A percentile compares a stretch with the other conserved stretches of the same genome.
phyloP scores from a whole-genome alignment of 2,888 invertebrate genomes.

The Scaptomyza flava region DNA sequence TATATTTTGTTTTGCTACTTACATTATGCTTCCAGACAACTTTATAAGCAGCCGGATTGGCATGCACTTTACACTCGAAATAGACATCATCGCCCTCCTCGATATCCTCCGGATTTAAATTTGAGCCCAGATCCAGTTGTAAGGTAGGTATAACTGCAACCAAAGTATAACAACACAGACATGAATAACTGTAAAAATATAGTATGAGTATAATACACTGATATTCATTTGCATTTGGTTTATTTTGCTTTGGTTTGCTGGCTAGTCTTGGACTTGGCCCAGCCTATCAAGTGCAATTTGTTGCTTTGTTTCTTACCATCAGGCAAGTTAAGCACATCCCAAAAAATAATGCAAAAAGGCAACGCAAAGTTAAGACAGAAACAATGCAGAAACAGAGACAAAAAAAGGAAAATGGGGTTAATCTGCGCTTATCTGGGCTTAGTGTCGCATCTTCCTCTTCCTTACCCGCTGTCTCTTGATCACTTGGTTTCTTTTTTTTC shows the following conservation, averaged over 20 bases:
- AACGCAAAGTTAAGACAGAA: neutral
- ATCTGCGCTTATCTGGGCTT: conserved; percentile 79
- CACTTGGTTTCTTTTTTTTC: neutral
- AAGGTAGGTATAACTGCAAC: conserved; percentile 88
- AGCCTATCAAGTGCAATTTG: conserved; percentile 62
- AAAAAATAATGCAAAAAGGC: conserved; percentile 1
- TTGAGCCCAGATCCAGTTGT: conserved; percentile 89
- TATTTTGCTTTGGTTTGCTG: conserved; percentile 28
- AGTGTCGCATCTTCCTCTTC: conserved; percentile 71
- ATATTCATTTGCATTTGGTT: conserved; percentile 27
- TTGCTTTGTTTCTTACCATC: conserved; percentile 24
- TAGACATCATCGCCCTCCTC: conserved; percentile 93
- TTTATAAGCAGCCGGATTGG: conserved; percentile 92
- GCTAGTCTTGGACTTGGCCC: conserved; percentile 30
- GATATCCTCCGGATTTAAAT: conserved; percentile 91
- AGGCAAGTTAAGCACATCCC: conserved; percentile 33
- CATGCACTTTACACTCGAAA: conserved; percentile 91
- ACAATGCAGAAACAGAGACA: conserved; percentile 15
- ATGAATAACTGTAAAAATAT: conserved; percentile 13
- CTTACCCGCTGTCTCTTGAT: conserved; percentile 21
- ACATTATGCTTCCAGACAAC: conserved; percentile 93
- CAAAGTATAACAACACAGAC: conserved; percentile 30
- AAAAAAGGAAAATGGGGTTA: conserved; percentile 69
- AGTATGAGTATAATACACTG: neutral
- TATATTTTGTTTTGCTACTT: conserved; percentile 84